Conservation (phyloP, 2,888 invertebrate species). For the Trissolcus japonicus region DNA sequence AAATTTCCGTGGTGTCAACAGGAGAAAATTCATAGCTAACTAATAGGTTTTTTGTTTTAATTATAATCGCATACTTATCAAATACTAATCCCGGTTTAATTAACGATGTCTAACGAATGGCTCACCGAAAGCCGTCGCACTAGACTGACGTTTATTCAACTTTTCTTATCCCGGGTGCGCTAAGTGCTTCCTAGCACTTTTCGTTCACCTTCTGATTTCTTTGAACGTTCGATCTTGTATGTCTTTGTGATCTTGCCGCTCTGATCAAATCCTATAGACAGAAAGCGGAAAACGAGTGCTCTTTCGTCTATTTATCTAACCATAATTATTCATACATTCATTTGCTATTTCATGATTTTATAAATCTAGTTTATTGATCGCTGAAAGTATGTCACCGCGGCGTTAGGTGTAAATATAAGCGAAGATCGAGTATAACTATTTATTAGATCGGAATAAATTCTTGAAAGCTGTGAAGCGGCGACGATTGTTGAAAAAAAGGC, state of each 20-base stretch:
- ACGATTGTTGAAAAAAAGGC: slow-evolving; percentile 1
- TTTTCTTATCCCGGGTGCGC: slow-evolving; percentile 23
- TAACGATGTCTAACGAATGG: slow-evolving; percentile 31
- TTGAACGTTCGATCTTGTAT: slow-evolving; percentile 15
- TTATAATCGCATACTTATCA: slow-evolving; percentile 24
- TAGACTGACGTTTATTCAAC: slow-evolving; percentile 34
- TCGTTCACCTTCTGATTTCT: slow-evolving; percentile 33
- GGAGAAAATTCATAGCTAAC: slow-evolving; percentile 1
- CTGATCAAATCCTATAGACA: slow-evolving; percentile 25
- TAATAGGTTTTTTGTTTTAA: slow-evolving; percentile 12
- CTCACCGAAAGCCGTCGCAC: slow-evolving; percentile 14
- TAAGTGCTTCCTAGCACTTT: slow-evolving; percentile 28
- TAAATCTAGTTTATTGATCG: slow-evolving; percentile 8
- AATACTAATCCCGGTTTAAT: slow-evolving; percentile 32
- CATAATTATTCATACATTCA: slow-evolving; percentile 21
- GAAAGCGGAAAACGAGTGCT: not conserved
- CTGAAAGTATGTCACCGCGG: not conserved
- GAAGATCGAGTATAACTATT: slow-evolving; percentile 5
- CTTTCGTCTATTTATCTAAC: slow-evolving; percentile 12
- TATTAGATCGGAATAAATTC: slow-evolving; percentile 5
- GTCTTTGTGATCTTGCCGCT: slow-evolving; percentile 28
- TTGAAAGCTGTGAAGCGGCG: not conserved
- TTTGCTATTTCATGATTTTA: slow-evolving; percentile 19
- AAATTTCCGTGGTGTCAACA: not conserved
- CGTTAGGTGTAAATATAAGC: slow-evolving; percentile 7